Evolutionary conservation across 1,140 invertebrate genomes (phyloP).

Genomic region (Metopolophium dirhodum): DNA sequence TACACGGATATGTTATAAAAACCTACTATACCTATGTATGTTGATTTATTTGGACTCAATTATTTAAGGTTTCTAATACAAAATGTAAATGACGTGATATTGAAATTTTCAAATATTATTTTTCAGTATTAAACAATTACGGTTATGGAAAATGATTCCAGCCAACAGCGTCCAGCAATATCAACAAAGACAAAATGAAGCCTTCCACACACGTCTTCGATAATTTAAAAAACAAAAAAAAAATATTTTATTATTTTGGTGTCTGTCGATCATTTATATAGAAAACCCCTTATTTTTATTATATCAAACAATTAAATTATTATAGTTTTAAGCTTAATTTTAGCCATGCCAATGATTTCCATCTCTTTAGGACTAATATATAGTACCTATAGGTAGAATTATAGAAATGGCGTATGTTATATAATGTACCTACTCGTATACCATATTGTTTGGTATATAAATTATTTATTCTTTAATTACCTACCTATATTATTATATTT

Average conservation of each 20-base stretch:
- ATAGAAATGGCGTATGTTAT: background rate
- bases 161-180: background rate
- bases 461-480: background rate
- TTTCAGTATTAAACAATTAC: background rate
- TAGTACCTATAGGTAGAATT: background rate
- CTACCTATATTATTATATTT: background rate
- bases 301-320: background rate
- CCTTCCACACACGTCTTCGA: background rate
- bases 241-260: constrained; percentile 24
- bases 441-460: background rate
- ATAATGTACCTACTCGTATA: background rate
- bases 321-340: background rate
- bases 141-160: constrained; percentile 20
- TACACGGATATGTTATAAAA: no score
- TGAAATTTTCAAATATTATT: background rate
- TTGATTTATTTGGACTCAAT: background rate
- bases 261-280: background rate
- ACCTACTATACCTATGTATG: background rate
- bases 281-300: constrained; percentile 22
- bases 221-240: background rate
- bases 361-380: background rate
- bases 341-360: background rate
- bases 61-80: background rate
- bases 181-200: background rate
- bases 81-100: background rate